Conservation (phyloP, 2,888 invertebrate species). For the Byasa hedistus region DNA sequence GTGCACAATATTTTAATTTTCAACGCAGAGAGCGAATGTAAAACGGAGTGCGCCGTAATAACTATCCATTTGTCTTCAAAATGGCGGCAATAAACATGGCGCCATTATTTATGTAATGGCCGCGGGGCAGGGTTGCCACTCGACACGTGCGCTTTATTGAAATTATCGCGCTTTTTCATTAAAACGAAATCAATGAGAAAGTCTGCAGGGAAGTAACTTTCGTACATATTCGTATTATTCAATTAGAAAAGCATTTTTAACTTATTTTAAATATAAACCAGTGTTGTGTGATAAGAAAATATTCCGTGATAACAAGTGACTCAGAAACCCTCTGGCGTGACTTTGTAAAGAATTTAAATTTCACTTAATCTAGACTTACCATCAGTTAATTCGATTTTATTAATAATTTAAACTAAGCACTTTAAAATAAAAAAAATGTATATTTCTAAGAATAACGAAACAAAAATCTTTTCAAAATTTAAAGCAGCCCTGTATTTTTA, state of each 20-base stretch:
- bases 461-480: neutral
- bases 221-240: neutral
- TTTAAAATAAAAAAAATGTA: too few relatives aligned
- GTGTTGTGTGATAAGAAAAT: too few relatives aligned
- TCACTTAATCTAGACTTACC: too few relatives aligned
- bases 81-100: slow-evolving; percentile 79
- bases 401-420: too few relatives aligned
- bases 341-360: too few relatives aligned
- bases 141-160: slow-evolving; percentile 73
- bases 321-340: too few relatives aligned
- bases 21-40: slow-evolving; percentile 71
- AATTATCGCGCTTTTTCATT: slow-evolving; percentile 74
- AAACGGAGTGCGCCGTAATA: slow-evolving; percentile 77
- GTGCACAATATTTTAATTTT: slow-evolving; percentile 79
- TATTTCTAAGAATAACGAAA: too few relatives aligned
- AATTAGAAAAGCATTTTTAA: neutral
- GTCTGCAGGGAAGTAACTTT: slow-evolving; percentile 29
- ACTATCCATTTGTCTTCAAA: slow-evolving; percentile 80
- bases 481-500: slow-evolving; percentile 54
- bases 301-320: too few relatives aligned
- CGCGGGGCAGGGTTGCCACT: slow-evolving; percentile 70
- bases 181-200: slow-evolving; percentile 53
- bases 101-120: slow-evolving; percentile 79
- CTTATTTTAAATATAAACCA: too few relatives aligned
- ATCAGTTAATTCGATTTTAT: too few relatives aligned